Evolutionary conservation across 1,140 invertebrate species (phyloP).

Genomic region (Oreohelix idahoensis): DNA sequence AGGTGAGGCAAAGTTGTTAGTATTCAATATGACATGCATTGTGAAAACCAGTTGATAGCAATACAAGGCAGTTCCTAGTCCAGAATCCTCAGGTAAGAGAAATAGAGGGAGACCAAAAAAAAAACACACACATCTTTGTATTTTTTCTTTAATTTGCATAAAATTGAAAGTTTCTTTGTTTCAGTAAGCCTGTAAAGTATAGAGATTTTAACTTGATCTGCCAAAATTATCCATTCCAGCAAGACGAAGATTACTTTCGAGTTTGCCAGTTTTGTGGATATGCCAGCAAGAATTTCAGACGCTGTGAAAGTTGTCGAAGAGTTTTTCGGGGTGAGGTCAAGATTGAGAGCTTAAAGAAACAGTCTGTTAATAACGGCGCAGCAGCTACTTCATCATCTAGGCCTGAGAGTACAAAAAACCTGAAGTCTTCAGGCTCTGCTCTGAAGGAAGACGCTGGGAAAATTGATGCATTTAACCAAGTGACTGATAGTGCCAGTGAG

Average conservation of each 20-base stretch:
- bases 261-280: slow-evolving; percentile 56
- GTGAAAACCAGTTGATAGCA: too few species aligned
- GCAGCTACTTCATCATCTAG: not conserved
- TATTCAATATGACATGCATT: too few species aligned
- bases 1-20: too few species aligned
- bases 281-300: slow-evolving; percentile 48
- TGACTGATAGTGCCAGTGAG: not conserved
- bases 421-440: not conserved
- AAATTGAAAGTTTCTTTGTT: too few species aligned
- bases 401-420: not conserved
- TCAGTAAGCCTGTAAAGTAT: too few species aligned
- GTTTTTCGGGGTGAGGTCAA: slow-evolving; percentile 47
- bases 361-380: not conserved
- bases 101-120: too few species aligned
- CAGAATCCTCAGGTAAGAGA: too few species aligned
- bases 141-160: too few species aligned
- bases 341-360: slow-evolving; percentile 15
- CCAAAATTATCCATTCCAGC: too few species aligned
- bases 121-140: too few species aligned
- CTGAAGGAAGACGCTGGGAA: not conserved
- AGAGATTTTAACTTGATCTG: too few species aligned
- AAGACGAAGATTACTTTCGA: slow-evolving; percentile 41
- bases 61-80: too few species aligned
- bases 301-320: slow-evolving; percentile 52
- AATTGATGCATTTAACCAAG: not conserved